phyloP scores from a whole-genome alignment of 2,888 invertebrate species.

The Ypsolopha sequella region DNA sequence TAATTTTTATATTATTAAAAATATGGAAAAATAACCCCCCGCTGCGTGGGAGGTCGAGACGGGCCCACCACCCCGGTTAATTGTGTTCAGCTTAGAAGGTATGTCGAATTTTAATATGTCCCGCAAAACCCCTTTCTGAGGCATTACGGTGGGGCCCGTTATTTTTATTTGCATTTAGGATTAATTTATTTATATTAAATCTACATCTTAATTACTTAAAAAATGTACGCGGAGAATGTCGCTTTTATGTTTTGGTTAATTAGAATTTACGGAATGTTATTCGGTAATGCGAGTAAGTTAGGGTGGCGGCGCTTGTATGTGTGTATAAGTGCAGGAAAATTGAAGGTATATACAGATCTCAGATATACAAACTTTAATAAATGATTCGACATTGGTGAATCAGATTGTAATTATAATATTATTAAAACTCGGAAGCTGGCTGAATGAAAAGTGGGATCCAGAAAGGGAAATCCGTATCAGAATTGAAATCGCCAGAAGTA shows the following conservation, averaged over 20 bases:
- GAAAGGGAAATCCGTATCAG: too few species aligned
- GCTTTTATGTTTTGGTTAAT: neutral
- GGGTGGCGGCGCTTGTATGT: too few species aligned
- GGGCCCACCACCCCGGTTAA: constrained; percentile 22
- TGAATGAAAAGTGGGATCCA: too few species aligned
- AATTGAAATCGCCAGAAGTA: too few species aligned
- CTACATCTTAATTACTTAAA: constrained; percentile 3
- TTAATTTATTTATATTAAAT: constrained; percentile 16
- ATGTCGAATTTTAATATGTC: constrained; percentile 4
- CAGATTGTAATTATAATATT: too few species aligned
- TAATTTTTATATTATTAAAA: constrained; percentile 39
- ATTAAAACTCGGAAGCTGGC: too few species aligned
- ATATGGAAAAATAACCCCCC: constrained; percentile 35
- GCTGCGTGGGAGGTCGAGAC: constrained; percentile 27
- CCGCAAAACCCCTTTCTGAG: constrained; percentile 1
- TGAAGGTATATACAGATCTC: too few species aligned
- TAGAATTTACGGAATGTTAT: too few species aligned
- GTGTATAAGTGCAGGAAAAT: too few species aligned
- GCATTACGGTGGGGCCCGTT: constrained; percentile 19
- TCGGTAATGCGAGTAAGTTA: too few species aligned
- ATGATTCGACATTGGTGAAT: too few species aligned
- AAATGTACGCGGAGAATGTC: neutral
- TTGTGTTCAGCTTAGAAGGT: constrained; percentile 3
- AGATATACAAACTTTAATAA: too few species aligned
- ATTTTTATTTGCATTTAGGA: constrained; percentile 55